Base-by-base conservation (phyloP, 1,140 invertebrate species). In the Bombus sibiricus region DNA sequence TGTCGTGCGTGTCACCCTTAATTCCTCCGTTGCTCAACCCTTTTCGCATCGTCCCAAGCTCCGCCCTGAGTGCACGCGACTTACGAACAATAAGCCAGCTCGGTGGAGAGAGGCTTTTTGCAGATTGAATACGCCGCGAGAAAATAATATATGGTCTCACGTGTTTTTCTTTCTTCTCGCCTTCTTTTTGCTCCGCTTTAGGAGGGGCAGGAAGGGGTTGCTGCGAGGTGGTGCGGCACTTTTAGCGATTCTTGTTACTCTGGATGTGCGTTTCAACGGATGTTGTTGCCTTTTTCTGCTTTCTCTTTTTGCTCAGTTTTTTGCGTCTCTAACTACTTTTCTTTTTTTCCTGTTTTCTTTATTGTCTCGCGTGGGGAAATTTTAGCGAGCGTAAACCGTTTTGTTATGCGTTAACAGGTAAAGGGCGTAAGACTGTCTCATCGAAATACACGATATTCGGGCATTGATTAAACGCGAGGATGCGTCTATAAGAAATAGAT, bases 41-140 rank as follows among this genome's bases (percentile, higher is more conserved):
- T 62, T 43, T 22, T 28, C 28, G 15, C 64, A 15, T 32, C 34
- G 34, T 53, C 53, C 5, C 74, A n/a, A n/a, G 74, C 81, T 79
- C 32, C 39, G 66, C 64, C 59, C 59, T n/a, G 47, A 57, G 41
- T 39, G 57, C 68, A 77, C 59, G 78, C 71, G 81, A 77, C 80
- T 64, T 75, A 86, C 86, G 87, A 86, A 83, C 81, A 83, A 76
- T 76, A 83, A 76, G 77, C 47, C 74, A 68, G 86, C 83, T 90
- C 57, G 81, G 41, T 69, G 64, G 59, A n/a, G 59, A 68, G 80
- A 82, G 83, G 85, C 82, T 90, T 86, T 89, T 88, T 83, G 87
- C 81, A 85, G 90, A 91, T 88, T 88, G 85, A 91, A 91, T 88
- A 88, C 85, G 41, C 62, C 77, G 81, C 57, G 83, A 80, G 89